A percentile compares a stretch with the other conserved stretches of the same genome.
These are phyloP conservation scores for Aquatica leii DNA, from an alignment of 2,888 invertebrate species.

Conservation along the genomic window DNA sequence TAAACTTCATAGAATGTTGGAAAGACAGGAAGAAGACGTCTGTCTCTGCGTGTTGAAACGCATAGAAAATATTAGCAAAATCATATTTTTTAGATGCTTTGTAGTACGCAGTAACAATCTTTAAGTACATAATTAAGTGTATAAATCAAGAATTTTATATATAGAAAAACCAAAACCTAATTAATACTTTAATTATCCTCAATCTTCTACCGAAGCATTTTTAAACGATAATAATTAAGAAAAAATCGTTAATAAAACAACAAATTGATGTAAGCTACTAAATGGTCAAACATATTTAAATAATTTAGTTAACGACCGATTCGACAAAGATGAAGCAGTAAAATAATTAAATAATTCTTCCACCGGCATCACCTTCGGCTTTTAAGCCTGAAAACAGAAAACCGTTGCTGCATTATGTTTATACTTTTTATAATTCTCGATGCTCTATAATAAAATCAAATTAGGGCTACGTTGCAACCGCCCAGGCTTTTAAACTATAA, in stretches of 20 bases:
- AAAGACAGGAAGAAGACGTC: slow-evolving; percentile 13
- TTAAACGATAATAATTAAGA: slow-evolving; percentile 10
- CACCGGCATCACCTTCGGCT: slow-evolving; percentile 15
- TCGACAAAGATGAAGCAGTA: background rate
- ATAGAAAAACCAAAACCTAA: background rate
- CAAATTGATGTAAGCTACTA: background rate
- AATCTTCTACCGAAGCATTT: slow-evolving; percentile 11
- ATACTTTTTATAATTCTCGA: slow-evolving; percentile 23
- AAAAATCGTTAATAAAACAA: slow-evolving; percentile 11
- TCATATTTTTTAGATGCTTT: background rate
- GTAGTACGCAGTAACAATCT: background rate
- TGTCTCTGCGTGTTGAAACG: background rate
- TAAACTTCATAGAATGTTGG: slow-evolving; percentile 11
- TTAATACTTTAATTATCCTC: slow-evolving; percentile 1
- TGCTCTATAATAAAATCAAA: slow-evolving; percentile 31
- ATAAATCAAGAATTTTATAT: background rate
- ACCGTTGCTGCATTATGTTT: background rate
- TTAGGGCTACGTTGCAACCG: slow-evolving; percentile 33
- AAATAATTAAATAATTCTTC: slow-evolving; percentile 13
- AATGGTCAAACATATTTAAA: slow-evolving; percentile 13
- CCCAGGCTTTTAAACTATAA: slow-evolving; percentile 41
- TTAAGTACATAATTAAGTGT: background rate
- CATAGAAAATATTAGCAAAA: background rate
- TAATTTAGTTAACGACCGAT: slow-evolving; percentile 19
- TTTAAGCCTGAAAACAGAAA: slow-evolving; percentile 21